Base-by-base conservation (phyloP, 1,140 invertebrate species). In the Dreissena polymorpha region DNA sequence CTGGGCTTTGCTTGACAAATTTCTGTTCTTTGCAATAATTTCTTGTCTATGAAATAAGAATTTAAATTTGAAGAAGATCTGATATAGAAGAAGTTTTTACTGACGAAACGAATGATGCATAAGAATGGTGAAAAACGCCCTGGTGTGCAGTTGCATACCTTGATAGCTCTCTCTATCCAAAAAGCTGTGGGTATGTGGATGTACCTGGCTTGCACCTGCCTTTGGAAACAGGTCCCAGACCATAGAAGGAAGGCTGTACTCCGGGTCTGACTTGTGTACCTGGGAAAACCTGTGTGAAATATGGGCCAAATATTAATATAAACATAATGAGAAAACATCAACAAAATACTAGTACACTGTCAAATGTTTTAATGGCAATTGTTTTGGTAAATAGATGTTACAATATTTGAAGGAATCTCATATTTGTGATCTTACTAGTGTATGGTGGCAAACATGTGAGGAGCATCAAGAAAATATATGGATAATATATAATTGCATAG, bases 181-280 rank as follows among this genome's bases (percentile, higher is more conserved):
- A 51, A 93, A 88, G 0, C 91, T 93, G 86, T 94, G 94, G 49
- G 94, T 49, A 87, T 94, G 94, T n/a, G 94, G 93, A 89, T 94
- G 94, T 23, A 94, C 86, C 89, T 94, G 94, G 88, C 93, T 94
- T 23, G 93, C 94, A 21, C 94, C 93, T 53, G 91, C 93, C 85
- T 93, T 92, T 21, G 93, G 93, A 57, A 94, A 79, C 10, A 91
- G 86, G 85, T 94, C 94, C 94, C 93, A 94, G 10, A 94, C 87
- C 14, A 94, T 49, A 25, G 90, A 87, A 14, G 93, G 93, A 81
- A 89, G 93, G 63, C 86, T 90, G 76, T 86, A 90, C 0, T 50
- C 55, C 12, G 49, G 55, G 71, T 90, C 86, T 25, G 78, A 12
- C 13, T 67, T 53, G 77, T 90, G 57, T 23, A 89, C 90, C 79